Base-by-base conservation (phyloP, 2,888 invertebrate species). In the Nomada ferruginata region DNA sequence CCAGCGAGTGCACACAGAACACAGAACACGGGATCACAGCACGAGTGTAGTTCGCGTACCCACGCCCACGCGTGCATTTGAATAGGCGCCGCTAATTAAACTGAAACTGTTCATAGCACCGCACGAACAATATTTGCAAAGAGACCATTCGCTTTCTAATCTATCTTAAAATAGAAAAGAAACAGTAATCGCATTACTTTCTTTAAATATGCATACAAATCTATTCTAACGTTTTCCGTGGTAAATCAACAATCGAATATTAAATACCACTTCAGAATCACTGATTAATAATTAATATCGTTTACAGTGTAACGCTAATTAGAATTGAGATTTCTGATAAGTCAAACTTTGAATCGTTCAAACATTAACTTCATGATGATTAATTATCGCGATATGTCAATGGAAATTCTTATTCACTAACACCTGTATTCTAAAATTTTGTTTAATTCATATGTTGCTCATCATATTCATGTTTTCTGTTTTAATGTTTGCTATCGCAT, bases 1-100 rank as follows among this genome's bases (percentile, higher is more conserved):
- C 60, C 50, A 47, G 13, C 10, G 57, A 76, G 61, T 20, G 70
- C 42, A 26, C 47, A 65, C 59, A 47, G 57, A 57, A 57, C 57
- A 57, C 36, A 36, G 69, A 71, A 77, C 75, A 53, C 70, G 59
- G 61, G 55, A 77, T 72, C 64, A 61, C 72, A 57, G 69, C 68
- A 68, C 75, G 63, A 73, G 61, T 70, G 64, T 75, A 29, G 65
- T 55, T 73, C 65, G 75, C 79, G 82, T 82, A 76, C 75, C 65
- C 70, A 68, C 82, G 74, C 83, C 83, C 73, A 84, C 82, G 82
- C 76, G 42, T 81, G 71, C 76, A 82, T 84, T 77, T 74, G 76
- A 86, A 82, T 81, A 59, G 76, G 70, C 76, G 57, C 76, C 73
- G 76, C 79, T 85, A 88, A 89, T 86, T 89, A 81, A 85, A 83